Base-by-base conservation (phyloP, 2,888 invertebrate genomes). In the Lepidochrysops patricia region DNA sequence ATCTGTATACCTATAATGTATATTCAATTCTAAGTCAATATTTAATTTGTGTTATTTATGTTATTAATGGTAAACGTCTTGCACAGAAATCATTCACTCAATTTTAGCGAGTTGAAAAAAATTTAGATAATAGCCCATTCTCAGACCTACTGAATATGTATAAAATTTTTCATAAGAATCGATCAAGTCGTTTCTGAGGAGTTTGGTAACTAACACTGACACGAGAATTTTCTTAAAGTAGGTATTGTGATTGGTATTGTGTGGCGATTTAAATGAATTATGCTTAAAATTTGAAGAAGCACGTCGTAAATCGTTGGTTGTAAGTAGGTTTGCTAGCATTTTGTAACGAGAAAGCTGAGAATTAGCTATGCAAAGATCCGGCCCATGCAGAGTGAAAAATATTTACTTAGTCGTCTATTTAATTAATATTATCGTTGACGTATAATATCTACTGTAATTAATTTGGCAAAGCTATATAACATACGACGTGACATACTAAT, bases 401-500 rank as follows among this genome's bases (percentile, higher is more conserved):
- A 43, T 43, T 43, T 43, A 43, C 43, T 43, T 19, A 43, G 43
- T 9, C 43, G 23, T 9, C 9, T 43, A 23, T 43, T 43, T 43
- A 43, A 43, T 43, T 43, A 43, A 43, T 43, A 43, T 43, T 43
- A 43, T 43, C 43, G 9, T 43, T 43, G 43, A 43, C 43, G 43
- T 43, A n/a, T n/a, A n/a, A n/a, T n/a, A n/a, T n/a, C n/a, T n/a
- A 12, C 19, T 12, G 43, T 43, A 23, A 43, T 23, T 43, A 43
- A 43, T 43, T 43, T 43, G 43, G 43, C 43, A 5, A 43, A 23
- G 43, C 12, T 29, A 29, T 29, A 29, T 9, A n/a, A n/a, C n/a
- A 29, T 29, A 29, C 29, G n/a, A 34, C 4, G 48, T 13, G 52
- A 13, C 27, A 27, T 26, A 50, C 13, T 15, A n/a, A 26, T n/a